Evolutionary conservation across 2,797 vertebrate species (phyloP), one percentile per base, ranked within the genome.

Genomic region (Uromys caudimaculatus): DNA sequence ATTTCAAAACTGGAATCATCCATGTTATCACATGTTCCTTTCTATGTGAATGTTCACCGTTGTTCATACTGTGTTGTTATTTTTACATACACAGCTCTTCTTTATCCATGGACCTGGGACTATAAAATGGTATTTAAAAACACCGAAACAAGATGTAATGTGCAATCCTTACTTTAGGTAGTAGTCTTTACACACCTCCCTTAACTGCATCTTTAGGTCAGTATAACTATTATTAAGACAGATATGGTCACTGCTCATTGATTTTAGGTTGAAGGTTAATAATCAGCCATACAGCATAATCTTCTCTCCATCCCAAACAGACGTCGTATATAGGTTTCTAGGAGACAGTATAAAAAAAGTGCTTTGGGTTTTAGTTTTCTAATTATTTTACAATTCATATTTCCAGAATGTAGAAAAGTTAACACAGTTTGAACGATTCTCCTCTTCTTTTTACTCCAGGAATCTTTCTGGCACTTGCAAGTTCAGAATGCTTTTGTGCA

Each of bases 401-500:
- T 98, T 98, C 93, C 83, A 96, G 98, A 98, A 96, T 93, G 23
- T 93, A 94, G 89, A 97, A 98, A 98, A 98, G 97, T 98, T 98
- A 98, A 98, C 97, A 95, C 97, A 97, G 96, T 98, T 98, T 98
- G 95, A 97, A 97, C 97, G 98, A 97, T 58, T 73, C 60, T 71
- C 52, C n/a, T 60, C 44, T 67, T 97, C 58, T 93, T 97, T 96
- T 91, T 95, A 86, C 92, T 95, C 92, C 86, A 96, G 93, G 97
- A 97, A 97, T 97, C 97, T 76, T 98, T 94, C 98, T 98, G 98
- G 98, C 98, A 98, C 97, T 98, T 96, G 95, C 97, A 97, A 98
- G 98, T 98, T 98, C 98, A 98, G 98, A 97, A 98, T 35, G 98
- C 97, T 98, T 98, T 98, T 98, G 98, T 98, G 98, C 98, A 98